Evolutionary conservation across 2,113 vertebrate species (phyloP).

Genomic region (Alethe castanea): DNA sequence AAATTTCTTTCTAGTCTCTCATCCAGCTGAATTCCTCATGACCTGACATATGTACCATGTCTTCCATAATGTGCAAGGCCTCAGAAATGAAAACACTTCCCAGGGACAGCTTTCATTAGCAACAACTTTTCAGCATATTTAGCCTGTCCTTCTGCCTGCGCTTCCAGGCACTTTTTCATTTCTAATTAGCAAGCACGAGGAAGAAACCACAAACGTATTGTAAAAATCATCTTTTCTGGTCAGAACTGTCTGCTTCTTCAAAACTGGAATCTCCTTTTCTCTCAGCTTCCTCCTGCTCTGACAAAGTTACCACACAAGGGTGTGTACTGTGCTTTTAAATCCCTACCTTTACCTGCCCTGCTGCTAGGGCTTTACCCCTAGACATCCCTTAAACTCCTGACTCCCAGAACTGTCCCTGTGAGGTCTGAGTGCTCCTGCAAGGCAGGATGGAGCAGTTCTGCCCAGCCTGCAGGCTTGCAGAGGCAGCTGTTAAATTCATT

Average conservation of each 20-base stretch:
- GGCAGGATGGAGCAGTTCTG: neutral
- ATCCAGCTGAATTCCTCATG: conserved; percentile 22
- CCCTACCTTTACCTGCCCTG: neutral
- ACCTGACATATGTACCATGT: neutral
- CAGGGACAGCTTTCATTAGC: neutral
- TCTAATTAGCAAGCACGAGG: neutral
- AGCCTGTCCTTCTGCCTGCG: neutral
- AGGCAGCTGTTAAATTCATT: conserved; percentile 11
- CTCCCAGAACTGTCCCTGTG: neutral
- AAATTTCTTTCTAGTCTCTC: conserved; percentile 4
- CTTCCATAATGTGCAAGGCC: neutral
- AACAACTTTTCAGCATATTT: neutral
- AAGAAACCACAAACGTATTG: neutral
- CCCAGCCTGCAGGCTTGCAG: neutral
- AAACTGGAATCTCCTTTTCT: neutral
- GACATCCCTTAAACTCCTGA: neutral
- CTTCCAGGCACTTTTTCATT: neutral
- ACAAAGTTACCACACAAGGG: neutral
- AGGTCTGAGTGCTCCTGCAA: neutral
- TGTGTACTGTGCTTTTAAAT: neutral
- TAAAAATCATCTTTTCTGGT: neutral
- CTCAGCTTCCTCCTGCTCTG: neutral
- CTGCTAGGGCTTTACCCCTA: neutral
- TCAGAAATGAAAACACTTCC: neutral
- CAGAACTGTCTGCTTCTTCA: neutral